Evolutionary conservation across 2,113 vertebrate genomes (phyloP), one percentile per base, ranked within the genome.

Genomic region (Hepsetus odoe): DNA sequence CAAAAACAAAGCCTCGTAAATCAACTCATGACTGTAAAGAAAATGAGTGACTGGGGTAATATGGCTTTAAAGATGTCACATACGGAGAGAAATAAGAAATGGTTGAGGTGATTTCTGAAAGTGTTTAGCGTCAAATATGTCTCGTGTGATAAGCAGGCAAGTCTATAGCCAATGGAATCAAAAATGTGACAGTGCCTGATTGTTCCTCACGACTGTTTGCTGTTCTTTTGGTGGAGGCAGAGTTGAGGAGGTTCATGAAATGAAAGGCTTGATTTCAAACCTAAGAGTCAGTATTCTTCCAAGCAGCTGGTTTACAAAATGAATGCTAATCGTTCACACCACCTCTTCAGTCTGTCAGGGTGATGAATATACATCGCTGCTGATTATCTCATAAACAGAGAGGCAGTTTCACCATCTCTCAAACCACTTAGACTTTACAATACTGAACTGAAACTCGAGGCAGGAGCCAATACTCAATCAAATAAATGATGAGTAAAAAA

Each of bases 371-470:
- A 64, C 22, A 46, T 40, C 9, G 30, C 32, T 13, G 5, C 53
- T 71, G 38, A 80, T 80, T 80, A 72, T 72, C 56, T 59, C 65
- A 70, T 71, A 71, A 65, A 72, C 28, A 42, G 51, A 26, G 12
- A 56, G 69, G 64, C 56, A 53, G 44, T n/a, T 72, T 26, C 65
- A 65, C n/a, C 58, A 33, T 66, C 53, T 72, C 22, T 24, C 22
- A 75, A 79, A 72, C 55, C 4, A 55, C 28, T 68, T 51, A 70
- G 40, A n/a, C 26, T 44, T 28, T 30, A 38, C 68, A 68, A 11
- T 2, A 30, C 9, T 12, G 11, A 66, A 42, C 32, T 67, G 13
- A 20, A 59, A 12, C 51, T 53, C 55, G 13, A 33, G 33, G 22
- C n/a, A 30, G 35, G 33, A 65, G 24, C 0, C 28, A 26, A 20